Conservation (phyloP, 2,113 vertebrate genomes). For the Sinocyclocheilus anshuiensis region DNA sequence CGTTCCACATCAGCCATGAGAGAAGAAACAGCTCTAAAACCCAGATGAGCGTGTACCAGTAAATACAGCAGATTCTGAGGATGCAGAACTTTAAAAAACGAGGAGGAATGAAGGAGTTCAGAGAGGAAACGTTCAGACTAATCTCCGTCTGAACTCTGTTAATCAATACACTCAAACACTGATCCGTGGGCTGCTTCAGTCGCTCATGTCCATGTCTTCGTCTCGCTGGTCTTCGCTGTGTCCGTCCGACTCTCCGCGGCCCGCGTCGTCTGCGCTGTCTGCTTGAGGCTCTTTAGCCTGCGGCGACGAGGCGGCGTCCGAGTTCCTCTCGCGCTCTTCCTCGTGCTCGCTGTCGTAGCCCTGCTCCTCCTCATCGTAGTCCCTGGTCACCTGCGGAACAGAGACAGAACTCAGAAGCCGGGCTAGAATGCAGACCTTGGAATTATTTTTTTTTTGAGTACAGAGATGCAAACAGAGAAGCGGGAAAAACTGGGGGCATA, state of each 20-base stretch:
- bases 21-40: conserved; percentile 50
- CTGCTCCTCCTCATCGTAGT: conserved; percentile 98
- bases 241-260: conserved; percentile 85
- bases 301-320: conserved; percentile 77
- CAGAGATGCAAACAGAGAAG: too few species aligned
- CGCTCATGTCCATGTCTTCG: conserved; percentile 99
- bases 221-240: conserved; percentile 95
- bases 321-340: conserved; percentile 79
- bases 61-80: conserved; percentile 35
- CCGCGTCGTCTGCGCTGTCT: conserved; percentile 74
- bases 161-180: conserved; percentile 16
- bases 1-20: conserved; percentile 50
- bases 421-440: too few species aligned
- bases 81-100: neutral
- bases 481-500: too few species aligned
- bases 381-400: conserved; percentile 87
- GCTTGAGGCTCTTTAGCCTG: conserved; percentile 73
- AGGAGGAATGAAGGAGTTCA: conserved; percentile 7
- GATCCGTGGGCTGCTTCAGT: conserved; percentile 71
- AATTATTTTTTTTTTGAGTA: too few species aligned
- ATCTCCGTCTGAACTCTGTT: neutral
- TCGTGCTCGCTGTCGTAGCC: conserved; percentile 96
- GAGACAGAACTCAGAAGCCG: neutral
- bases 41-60: conserved; percentile 61
- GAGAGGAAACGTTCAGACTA: neutral